Evolutionary conservation across 2,888 invertebrate species (phyloP).

Genomic region (Pristionchus exspectatus): DNA sequence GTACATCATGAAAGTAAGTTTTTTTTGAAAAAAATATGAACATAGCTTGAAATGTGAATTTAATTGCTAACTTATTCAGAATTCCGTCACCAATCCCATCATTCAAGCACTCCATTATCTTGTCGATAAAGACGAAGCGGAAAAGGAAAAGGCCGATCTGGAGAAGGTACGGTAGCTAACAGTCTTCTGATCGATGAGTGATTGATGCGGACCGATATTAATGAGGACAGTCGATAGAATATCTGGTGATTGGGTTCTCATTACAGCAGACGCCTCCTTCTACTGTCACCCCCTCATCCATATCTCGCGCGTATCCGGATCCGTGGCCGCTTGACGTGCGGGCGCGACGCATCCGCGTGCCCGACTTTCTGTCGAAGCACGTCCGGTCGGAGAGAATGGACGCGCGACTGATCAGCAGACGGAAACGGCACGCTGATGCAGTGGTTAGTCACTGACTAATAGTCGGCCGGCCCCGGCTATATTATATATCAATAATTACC

Average conservation of each 20-base stretch:
- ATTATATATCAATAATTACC: too few species aligned
- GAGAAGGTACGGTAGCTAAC: neutral
- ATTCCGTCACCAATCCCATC: neutral
- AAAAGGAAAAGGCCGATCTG: neutral
- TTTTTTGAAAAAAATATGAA: neutral
- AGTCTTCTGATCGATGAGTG: neutral
- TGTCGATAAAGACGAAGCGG: neutral
- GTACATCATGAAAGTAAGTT: neutral
- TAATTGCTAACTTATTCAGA: neutral
- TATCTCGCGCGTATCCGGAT: neutral
- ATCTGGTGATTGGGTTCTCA: too few species aligned
- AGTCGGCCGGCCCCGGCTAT: neutral
- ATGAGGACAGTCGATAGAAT: neutral
- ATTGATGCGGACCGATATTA: neutral
- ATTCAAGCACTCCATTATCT: neutral
- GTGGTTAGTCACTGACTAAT: conserved; percentile 4
- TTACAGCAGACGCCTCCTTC: neutral
- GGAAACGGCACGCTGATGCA: conserved; percentile 21
- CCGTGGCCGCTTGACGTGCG: conserved; percentile 51
- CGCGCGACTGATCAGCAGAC: conserved; percentile 35
- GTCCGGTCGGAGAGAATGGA: conserved; percentile 3
- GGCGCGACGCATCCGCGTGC: conserved; percentile 24
- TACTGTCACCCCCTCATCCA: neutral
- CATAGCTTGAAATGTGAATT: neutral
- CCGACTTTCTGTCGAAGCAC: conserved; percentile 16